These are phyloP conservation scores for Thaumatotibia leucotreta DNA, from an alignment of 1,140 invertebrate genomes.

Conservation along the genomic window DNA sequence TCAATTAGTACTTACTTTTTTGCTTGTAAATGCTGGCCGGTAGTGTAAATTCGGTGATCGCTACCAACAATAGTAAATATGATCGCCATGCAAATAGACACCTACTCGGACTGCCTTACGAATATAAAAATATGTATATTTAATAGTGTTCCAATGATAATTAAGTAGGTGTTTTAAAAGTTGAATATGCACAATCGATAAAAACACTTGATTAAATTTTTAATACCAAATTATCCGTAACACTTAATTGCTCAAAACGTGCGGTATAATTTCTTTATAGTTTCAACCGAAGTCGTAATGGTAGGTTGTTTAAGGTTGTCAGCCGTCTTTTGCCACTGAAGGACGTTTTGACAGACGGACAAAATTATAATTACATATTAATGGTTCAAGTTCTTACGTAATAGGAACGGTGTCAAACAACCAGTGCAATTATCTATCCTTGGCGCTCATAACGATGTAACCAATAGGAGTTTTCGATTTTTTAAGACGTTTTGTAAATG, in stretches of 20 bases:
- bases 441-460: neutral
- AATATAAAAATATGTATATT: no score
- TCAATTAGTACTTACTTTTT: no score
- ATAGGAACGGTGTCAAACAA: conserved; percentile 15
- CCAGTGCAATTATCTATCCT: conserved; percentile 22
- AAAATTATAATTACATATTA: conserved; percentile 57
- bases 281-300: conserved; percentile 38
- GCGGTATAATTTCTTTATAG: conserved; percentile 31
- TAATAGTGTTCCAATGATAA: no score
- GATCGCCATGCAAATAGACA: no score
- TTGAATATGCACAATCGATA: conserved; percentile 17
- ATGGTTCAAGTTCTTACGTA: conserved; percentile 27
- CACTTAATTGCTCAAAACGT: conserved; percentile 38
- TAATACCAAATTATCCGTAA: conserved; percentile 39
- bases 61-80: no score
- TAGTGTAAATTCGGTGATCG: no score
- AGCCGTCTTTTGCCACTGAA: conserved; percentile 51
- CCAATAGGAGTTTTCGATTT: neutral
- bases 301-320: conserved; percentile 49
- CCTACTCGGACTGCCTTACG: no score
- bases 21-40: no score
- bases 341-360: conserved; percentile 62
- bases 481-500: neutral
- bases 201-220: conserved; percentile 14
- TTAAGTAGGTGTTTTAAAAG: no score